A percentile compares a stretch with the other conserved stretches of the same genome.
These are phyloP conservation scores for Phainopepla nitens DNA, from an alignment of 2,113 vertebrate species.

Conservation along the genomic window DNA sequence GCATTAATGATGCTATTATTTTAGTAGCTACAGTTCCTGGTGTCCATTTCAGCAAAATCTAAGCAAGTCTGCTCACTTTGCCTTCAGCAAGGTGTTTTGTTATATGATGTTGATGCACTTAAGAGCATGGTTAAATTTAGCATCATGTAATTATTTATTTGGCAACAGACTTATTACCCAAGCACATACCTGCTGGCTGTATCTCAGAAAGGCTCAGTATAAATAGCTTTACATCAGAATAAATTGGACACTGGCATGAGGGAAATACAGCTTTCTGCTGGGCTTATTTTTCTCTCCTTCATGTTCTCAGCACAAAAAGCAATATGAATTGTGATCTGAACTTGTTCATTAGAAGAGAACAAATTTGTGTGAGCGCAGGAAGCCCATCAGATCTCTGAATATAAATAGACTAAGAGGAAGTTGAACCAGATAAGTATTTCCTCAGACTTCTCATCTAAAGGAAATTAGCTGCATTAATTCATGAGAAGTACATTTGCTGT, in stretches of 20 bases:
- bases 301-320: neutral
- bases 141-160: neutral
- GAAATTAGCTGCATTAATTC: constrained; percentile 26
- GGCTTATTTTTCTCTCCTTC: neutral
- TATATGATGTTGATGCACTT: neutral
- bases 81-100: neutral
- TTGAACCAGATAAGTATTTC: constrained; percentile 19
- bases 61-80: neutral
- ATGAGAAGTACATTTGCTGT: neutral
- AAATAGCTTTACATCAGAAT: neutral
- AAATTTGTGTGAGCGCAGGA: neutral
- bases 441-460: constrained; percentile 8
- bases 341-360: neutral
- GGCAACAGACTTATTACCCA: neutral
- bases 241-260: neutral
- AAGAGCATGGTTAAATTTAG: neutral
- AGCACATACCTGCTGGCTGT: neutral
- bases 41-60: neutral
- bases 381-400: constrained; percentile 7
- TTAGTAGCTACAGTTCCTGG: neutral
- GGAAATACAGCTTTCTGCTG: neutral
- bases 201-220: neutral
- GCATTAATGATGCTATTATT: neutral
- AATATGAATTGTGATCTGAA: neutral
- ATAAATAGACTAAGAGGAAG: constrained; percentile 38